These are phyloP conservation scores for Petrocephalus zakoni DNA, from an alignment of 2,113 vertebrate species.

Conservation along the genomic window DNA sequence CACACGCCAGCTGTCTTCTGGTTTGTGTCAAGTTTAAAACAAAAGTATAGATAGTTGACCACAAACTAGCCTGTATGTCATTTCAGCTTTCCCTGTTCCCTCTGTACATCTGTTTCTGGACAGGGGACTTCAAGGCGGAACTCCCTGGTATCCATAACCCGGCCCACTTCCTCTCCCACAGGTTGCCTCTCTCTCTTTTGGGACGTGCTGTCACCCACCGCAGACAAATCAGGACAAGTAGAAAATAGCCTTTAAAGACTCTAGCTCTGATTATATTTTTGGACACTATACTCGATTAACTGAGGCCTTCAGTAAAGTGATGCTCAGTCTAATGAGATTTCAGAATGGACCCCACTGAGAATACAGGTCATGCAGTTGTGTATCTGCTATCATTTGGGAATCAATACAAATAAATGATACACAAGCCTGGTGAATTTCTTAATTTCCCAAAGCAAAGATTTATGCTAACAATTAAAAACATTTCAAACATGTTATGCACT, in stretches of 20 bases:
- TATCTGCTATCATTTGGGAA: constrained; percentile 21
- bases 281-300: constrained; percentile 58
- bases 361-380: constrained; percentile 26
- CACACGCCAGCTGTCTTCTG: background rate
- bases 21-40: background rate
- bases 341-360: constrained; percentile 21
- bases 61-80: background rate
- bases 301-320: constrained; percentile 23
- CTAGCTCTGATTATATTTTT: constrained; percentile 56
- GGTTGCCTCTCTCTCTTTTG: background rate
- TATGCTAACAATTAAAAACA: background rate
- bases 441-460: background rate
- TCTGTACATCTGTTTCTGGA: background rate
- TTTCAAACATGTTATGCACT: background rate
- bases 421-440: background rate
- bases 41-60: background rate
- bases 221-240: constrained; percentile 32
- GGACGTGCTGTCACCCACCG: background rate
- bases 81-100: background rate
- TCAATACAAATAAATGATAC: background rate
- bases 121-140: background rate
- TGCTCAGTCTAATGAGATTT: constrained; percentile 23
- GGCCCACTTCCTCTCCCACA: background rate
- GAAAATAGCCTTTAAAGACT: constrained; percentile 35
- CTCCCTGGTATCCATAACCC: background rate